Base-by-base conservation (phyloP, 2,797 vertebrate genomes). In the Heliangelus exortis region DNA sequence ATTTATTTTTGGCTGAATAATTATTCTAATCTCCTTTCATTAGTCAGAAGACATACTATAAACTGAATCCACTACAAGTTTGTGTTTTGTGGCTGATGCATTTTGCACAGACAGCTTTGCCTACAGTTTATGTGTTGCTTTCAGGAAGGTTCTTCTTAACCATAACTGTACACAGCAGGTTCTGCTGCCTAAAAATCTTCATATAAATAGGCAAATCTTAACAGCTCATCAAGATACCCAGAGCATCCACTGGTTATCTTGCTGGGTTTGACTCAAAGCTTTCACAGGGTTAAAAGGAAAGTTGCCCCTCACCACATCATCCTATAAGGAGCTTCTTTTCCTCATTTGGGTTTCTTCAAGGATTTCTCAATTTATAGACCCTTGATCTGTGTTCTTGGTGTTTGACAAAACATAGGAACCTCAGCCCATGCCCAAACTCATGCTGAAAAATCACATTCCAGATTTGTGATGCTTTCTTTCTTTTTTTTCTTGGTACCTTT, bases 1-100 rank as follows among this genome's bases (percentile, higher is more conserved):
- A 83, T 72, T 92, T 85, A 25, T 84, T 74, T 71, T 92, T 83
- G 45, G 12, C 23, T 58, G 72, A 92, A 77, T 80, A 92, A 68
- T 87, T 91, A 84, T 80, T 85, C 33, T 85, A 83, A 85, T 65
- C 6, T 6, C 7, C 19, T 87, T 83, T 85, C 53, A 54, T 80
- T 76, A 57, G 58, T 80, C 33, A 55, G 53, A 23, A 36, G 31
- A 6, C 0, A 0, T 15, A 68, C 68, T 86, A 58, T 43, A 55
- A 66, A 72, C 22, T n/a, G 48, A 82, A 79, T 68, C 18, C 10
- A 23, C 67, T 57, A 77, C 53, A 82, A 33, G 9, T 59, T 82
- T 79, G 20, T 66, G 63, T 90, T 87, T 85, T 50, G 28, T 47
- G 28, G n/a, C 15, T 69, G 62, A 51, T 59, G 23, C 28, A 67